Evolutionary conservation across 1,140 invertebrate genomes (phyloP).

Genomic region (Odontomachus brunneus): DNA sequence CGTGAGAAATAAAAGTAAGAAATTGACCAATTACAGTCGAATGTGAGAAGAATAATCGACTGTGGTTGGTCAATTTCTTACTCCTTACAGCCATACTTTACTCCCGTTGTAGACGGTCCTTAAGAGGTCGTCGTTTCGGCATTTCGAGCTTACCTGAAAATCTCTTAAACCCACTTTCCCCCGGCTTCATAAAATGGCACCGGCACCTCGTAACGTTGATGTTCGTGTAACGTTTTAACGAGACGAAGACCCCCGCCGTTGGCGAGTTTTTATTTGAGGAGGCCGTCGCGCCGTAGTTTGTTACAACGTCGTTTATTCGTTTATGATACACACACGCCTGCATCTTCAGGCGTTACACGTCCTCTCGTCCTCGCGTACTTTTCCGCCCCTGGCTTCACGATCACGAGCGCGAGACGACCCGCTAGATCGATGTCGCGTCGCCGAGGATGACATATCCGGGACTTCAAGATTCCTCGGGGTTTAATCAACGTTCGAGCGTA

Average conservation of each 20-base stretch:
- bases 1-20: too few relatives aligned
- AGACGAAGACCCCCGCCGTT: conserved; percentile 47
- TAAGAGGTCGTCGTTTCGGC: not conserved
- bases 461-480: conserved; percentile 25
- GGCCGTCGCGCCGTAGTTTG: conserved; percentile 8
- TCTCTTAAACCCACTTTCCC: conserved; percentile 22
- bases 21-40: too few relatives aligned
- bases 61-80: too few relatives aligned
- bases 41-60: too few relatives aligned
- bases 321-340: conserved; percentile 45
- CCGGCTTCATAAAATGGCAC: conserved; percentile 25
- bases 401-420: conserved; percentile 6
- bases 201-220: conserved; percentile 10
- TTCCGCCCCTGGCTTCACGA: not conserved
- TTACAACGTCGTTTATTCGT: conserved; percentile 64
- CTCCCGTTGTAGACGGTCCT: too few relatives aligned
- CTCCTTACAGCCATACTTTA: too few relatives aligned
- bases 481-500: conserved; percentile 48
- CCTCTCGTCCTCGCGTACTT: not conserved
- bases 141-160: conserved; percentile 50
- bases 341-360: not conserved
- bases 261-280: conserved; percentile 65
- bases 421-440: not conserved
- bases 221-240: conserved; percentile 43
- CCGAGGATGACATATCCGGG: too few relatives aligned